Base-by-base conservation (phyloP, 2,888 invertebrate species). In the Odontothrips loti region DNA sequence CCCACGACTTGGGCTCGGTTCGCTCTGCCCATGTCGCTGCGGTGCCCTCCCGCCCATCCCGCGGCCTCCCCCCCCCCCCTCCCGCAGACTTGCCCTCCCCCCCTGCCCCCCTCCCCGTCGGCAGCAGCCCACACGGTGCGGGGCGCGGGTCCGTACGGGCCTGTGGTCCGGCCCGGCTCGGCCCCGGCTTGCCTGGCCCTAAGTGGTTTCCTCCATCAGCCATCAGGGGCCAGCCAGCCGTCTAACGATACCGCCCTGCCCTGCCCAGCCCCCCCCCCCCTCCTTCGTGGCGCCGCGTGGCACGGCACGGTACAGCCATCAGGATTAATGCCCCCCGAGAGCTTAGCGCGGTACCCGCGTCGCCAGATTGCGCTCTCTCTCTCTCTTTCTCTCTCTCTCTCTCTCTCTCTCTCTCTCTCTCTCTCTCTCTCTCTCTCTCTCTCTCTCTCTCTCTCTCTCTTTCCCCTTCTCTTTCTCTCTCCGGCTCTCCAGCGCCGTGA, bases 321-420 rank as follows among this genome's bases (percentile, higher is more conserved):
- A 75, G 68, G 68, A 75, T 75, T 75, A 75, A 75, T 75, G 68
- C 68, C 68, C 68, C 58, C n/a, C 58, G 58, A 58, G 58, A 58
- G 58, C 58, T 43, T 43, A 58, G 58, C 20, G 58, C 51, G 51
- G 51, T 20, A 12, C 15, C 15, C 58, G 58, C 17, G 58, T 58
- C 58, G 58, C 58, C 20, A 58, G 58, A 20, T 17, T 15, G 15
- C 58, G 58, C 58, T 17, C 58, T 6, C 6, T 11, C 58, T 2
- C 17, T 17, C 58, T 4, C 15, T 15, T 11, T 58, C 58, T 17
- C 58, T 58, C 58, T 15, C 15, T 58, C 58, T 58, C 58, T 58
- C 58, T 58, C 17, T 17, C 58, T 20, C 58, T 9, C 58, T 6
- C 58, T 20, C 20, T 58, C 15, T 58, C 20, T 58, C 15, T 17